Conservation (phyloP, 2,888 invertebrate genomes). For the Melinaea marsaeus region DNA sequence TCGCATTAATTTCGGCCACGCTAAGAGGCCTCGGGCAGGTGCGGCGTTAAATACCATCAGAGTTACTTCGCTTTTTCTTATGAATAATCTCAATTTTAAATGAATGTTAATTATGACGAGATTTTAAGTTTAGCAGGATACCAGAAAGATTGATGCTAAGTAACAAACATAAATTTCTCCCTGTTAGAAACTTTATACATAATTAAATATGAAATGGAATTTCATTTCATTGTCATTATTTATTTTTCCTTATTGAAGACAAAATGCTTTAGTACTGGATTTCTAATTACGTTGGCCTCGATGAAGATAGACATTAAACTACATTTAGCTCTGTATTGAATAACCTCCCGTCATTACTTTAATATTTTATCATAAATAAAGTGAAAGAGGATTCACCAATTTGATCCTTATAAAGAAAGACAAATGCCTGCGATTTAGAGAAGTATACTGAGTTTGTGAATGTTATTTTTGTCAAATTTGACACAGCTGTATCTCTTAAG, state of each 20-base stretch:
- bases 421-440: constrained; percentile 8
- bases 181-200: constrained; percentile 16
- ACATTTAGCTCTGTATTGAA: constrained; percentile 1
- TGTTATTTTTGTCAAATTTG: constrained; percentile 12
- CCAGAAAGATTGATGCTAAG: constrained; percentile 34
- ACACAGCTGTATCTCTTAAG: constrained; percentile 13
- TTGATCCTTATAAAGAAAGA: constrained; percentile 3
- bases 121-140: constrained; percentile 55
- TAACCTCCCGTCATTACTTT: constrained; percentile 4
- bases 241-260: constrained; percentile 9
- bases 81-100: constrained; percentile 74
- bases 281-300: constrained; percentile 13
- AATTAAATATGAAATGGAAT: constrained; percentile 20
- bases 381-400: background rate
- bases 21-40: constrained; percentile 75
- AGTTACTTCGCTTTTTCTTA: constrained; percentile 64
- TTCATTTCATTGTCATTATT: constrained; percentile 15
- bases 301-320: constrained; percentile 3
- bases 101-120: constrained; percentile 72
- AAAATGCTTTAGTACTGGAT: constrained; percentile 6
- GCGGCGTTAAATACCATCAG: constrained; percentile 68
- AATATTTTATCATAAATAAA: constrained; percentile 8
- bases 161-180: constrained; percentile 32
- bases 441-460: constrained; percentile 4
- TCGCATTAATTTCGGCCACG: constrained; percentile 76